phyloP scores from a whole-genome alignment of 2,888 invertebrate species.

The Cyrtodaria siliqua region DNA sequence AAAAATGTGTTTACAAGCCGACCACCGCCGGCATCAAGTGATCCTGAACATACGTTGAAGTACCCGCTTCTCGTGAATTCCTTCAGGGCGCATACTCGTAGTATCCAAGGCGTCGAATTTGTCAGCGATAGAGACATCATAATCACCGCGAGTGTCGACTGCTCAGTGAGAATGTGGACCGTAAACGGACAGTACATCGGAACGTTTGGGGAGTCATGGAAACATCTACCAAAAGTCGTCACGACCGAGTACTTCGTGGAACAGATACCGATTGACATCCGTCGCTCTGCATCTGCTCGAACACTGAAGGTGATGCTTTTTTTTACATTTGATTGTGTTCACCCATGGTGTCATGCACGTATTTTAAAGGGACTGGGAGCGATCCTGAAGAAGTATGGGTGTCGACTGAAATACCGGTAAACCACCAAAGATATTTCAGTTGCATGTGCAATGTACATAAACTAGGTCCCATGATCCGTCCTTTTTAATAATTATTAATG shows the following conservation, averaged over 20 bases:
- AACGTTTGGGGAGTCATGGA: slow-evolving; percentile 92
- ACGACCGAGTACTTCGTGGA: slow-evolving; percentile 74
- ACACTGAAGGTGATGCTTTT: slow-evolving; percentile 88
- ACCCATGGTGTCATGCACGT: no score
- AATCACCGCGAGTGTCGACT: slow-evolving; percentile 90
- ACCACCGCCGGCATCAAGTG: slow-evolving; percentile 71
- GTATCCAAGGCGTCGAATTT: slow-evolving; percentile 90
- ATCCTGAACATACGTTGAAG: slow-evolving; percentile 70
- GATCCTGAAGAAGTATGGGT: no score
- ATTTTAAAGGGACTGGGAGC: no score
- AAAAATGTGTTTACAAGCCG: slow-evolving; percentile 60
- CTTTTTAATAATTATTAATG: no score
- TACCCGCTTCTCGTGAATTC: slow-evolving; percentile 81
- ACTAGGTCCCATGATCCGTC: no score
- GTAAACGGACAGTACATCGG: slow-evolving; percentile 87
- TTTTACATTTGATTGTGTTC: no score
- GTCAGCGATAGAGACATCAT: slow-evolving; percentile 90
- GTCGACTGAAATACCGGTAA: no score
- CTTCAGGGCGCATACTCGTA: slow-evolving; percentile 90
- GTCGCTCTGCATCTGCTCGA: slow-evolving; percentile 91
- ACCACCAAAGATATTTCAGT: no score
- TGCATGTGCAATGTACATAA: no score
- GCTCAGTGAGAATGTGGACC: slow-evolving; percentile 87
- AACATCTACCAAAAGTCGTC: slow-evolving; percentile 85
- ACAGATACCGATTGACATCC: slow-evolving; percentile 90